These are phyloP conservation scores for Lasiurus cinereus DNA, from an alignment of 2,113 vertebrate species.

Conservation along the genomic window DNA sequence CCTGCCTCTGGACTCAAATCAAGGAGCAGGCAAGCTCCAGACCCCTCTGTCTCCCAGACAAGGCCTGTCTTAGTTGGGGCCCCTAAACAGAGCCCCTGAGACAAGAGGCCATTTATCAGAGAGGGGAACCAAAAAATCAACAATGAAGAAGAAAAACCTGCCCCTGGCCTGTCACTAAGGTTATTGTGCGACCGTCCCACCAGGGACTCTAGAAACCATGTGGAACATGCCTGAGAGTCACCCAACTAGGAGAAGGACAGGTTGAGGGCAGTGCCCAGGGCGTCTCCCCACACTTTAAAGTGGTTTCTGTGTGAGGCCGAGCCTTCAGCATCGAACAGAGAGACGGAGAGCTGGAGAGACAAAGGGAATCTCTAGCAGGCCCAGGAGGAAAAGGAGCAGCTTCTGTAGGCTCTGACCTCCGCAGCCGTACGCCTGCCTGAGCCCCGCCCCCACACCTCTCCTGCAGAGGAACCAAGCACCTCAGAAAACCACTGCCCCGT, in stretches of 20 bases:
- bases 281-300: neutral
- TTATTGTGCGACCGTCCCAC: too few species aligned
- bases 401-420: neutral
- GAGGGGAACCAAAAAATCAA: neutral
- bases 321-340: neutral
- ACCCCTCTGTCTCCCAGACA: neutral
- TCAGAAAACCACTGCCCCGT: neutral
- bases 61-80: neutral
- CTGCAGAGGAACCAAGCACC: neutral
- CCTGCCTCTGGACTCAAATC: neutral
- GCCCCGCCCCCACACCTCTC: neutral
- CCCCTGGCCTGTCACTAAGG: fast-evolving
- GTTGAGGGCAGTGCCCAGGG: neutral
- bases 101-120: neutral
- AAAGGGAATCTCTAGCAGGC: fast-evolving
- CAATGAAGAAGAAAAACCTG: neutral
- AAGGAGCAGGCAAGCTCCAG: neutral
- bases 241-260: neutral
- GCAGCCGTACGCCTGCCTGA: neutral
- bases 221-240: neutral
- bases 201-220: too few species aligned
- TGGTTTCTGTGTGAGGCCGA: neutral
- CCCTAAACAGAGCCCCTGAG: neutral
- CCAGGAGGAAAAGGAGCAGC: neutral
- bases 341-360: neutral